phyloP scores from a whole-genome alignment of 2,113 vertebrate species.

The Hylia prasina region DNA sequence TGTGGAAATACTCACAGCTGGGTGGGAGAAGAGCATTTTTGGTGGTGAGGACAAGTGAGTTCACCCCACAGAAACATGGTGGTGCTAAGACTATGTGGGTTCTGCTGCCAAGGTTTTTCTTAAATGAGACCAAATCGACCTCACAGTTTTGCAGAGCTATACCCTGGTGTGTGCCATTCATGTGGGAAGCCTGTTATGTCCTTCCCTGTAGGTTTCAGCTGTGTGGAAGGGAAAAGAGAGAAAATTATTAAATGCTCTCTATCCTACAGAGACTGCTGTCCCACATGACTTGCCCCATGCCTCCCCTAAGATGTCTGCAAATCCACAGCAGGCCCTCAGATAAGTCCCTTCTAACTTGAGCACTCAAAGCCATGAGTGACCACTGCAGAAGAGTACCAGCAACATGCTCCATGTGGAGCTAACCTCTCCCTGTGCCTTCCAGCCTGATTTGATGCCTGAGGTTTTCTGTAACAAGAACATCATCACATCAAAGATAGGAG shows the following conservation, averaged over 20 bases:
- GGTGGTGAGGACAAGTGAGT: fast-evolving
- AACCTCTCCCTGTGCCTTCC: neutral
- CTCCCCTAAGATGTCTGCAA: neutral
- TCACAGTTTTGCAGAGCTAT: neutral
- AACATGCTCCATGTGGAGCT: neutral
- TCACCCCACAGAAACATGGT: neutral
- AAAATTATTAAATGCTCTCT: neutral
- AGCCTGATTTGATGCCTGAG: neutral
- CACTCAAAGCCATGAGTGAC: neutral
- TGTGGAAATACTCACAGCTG: neutral
- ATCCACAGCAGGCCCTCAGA: neutral
- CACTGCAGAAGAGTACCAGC: neutral
- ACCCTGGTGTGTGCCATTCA: too few relatives aligned
- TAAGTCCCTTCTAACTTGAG: neutral
- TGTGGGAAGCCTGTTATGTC: neutral
- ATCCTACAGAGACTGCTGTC: neutral
- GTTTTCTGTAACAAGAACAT: neutral
- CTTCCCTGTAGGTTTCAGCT: neutral
- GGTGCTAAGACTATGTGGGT: fast-evolving
- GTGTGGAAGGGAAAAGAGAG: neutral
- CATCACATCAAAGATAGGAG: fast-evolving
- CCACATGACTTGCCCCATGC: too few relatives aligned
- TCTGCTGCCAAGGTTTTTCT: neutral
- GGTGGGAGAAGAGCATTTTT: neutral
- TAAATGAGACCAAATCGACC: neutral